Base-by-base conservation (phyloP, 2,888 invertebrate genomes). In the Thereva nobilitata region DNA sequence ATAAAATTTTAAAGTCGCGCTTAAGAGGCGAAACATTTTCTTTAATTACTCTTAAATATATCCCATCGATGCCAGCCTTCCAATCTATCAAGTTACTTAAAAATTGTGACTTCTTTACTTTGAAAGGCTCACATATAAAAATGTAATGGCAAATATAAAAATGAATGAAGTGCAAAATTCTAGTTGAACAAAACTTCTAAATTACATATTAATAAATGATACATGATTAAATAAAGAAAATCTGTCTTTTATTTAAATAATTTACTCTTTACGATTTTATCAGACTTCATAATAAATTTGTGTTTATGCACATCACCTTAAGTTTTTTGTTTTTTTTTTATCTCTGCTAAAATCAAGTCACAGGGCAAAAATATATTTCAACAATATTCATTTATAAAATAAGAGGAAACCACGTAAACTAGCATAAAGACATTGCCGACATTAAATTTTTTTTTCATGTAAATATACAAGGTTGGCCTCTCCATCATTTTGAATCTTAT, bases 171-270 rank as follows among this genome's bases (percentile, higher is more conserved):
- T 47, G 47, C 0, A 47, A 10, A 10, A 47, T 10, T 9, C 10
- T 47, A 34, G 45, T 23, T 35, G 42, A 57, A 57, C 45, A 44
- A 44, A 23, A 23, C 1, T 23, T 23, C 23, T 23, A 23, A 23
- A 23, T 23, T 23, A 23, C 23, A n/a, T n/a, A n/a, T n/a, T 23
- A 23, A 23, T 23, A 23, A 23, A 23, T 23, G 23, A 23, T 23
- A 23, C 23, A 23, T 23, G 23, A 23, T 23, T 23, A 23, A n/a
- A 41, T 57, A 57, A 63, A 63, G 41, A 63, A 63, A n/a, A 53
- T 53, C 44, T 83, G 75, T 81, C 79, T 79, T 78, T 76, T 61
- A 53, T 68, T 68, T 66, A 57, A 66, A 68, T 68, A 66, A 66
- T 66, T 68, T 64, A 61, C 53, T 68, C 50, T 65, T 52, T 68